Evolutionary conservation across 2,888 invertebrate genomes (phyloP).

Genomic region (Lasioglossum leucozonium): DNA sequence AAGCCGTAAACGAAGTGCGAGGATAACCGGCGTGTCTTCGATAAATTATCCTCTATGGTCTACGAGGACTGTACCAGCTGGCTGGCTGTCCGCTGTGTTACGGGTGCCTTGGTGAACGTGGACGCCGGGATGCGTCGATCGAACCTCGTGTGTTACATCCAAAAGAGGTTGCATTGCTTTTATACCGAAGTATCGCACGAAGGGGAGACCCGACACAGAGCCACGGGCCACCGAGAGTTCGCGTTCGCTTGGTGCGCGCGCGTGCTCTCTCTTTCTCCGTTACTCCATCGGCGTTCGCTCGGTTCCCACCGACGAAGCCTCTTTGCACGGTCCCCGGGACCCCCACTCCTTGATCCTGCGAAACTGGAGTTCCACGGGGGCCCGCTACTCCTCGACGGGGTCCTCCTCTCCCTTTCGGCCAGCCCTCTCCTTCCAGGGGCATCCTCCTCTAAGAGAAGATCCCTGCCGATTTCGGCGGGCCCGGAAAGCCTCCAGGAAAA

Average conservation of each 20-base stretch:
- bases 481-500: constrained; percentile 46
- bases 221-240: constrained; percentile 72
- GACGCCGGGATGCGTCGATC: constrained; percentile 76
- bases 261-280: constrained; percentile 36
- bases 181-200: constrained; percentile 82
- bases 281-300: background rate
- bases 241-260: constrained; percentile 62
- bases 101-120: constrained; percentile 33
- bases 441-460: background rate
- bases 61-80: background rate
- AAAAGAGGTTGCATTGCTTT: constrained; percentile 84
- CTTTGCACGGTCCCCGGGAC: constrained; percentile 18
- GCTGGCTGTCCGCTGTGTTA: constrained; percentile 16
- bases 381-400: constrained; percentile 31
- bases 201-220: constrained; percentile 77
- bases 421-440: constrained; percentile 47
- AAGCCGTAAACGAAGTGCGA: background rate
- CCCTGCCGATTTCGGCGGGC: constrained; percentile 68
- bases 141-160: constrained; percentile 83
- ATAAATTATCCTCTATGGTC: constrained; percentile 17
- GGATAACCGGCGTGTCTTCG: background rate
- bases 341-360: constrained; percentile 55
- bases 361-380: constrained; percentile 35
- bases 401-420: constrained; percentile 59
- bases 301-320: constrained; percentile 4